Evolutionary conservation across 2,888 invertebrate genomes (phyloP).

Genomic region (Lymantria monacha): DNA sequence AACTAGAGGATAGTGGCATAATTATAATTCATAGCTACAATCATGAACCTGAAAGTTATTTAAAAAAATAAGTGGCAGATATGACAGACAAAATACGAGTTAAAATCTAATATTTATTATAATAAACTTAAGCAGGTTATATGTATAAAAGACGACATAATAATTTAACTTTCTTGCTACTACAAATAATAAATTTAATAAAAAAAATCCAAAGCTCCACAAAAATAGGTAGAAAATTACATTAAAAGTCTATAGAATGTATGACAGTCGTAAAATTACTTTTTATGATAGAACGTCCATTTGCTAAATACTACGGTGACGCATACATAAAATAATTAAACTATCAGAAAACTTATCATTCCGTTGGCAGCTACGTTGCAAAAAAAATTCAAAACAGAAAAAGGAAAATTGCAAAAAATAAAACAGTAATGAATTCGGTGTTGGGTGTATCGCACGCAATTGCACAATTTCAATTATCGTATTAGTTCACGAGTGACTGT

Average conservation of each 20-base stretch:
- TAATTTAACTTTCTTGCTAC: no score
- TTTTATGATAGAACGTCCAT: conserved; percentile 38
- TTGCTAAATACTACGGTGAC: conserved; percentile 45
- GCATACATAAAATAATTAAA: conserved; percentile 65
- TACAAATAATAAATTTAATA: no score
- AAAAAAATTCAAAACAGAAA: conserved; percentile 44
- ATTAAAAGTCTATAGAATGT: conserved; percentile 12
- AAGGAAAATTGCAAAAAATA: conserved; percentile 66
- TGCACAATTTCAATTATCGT: conserved; percentile 83
- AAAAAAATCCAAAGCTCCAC: not conserved
- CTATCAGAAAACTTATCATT: conserved; percentile 64
- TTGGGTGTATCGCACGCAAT: conserved; percentile 79
- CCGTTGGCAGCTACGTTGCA: conserved; percentile 48
- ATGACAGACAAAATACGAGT: no score
- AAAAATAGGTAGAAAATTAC: conserved; percentile 21
- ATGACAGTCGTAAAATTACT: conserved; percentile 28
- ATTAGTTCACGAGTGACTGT: conserved; percentile 68
- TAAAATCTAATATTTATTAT: no score
- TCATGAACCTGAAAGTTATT: no score
- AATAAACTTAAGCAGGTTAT: no score
- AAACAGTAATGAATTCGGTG: conserved; percentile 75
- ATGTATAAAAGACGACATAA: no score
- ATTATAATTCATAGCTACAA: no score
- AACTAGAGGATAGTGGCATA: no score
- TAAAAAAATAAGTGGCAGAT: no score